Conservation (phyloP, 2,797 vertebrate genomes). For the Protosalanx chinensis region DNA sequence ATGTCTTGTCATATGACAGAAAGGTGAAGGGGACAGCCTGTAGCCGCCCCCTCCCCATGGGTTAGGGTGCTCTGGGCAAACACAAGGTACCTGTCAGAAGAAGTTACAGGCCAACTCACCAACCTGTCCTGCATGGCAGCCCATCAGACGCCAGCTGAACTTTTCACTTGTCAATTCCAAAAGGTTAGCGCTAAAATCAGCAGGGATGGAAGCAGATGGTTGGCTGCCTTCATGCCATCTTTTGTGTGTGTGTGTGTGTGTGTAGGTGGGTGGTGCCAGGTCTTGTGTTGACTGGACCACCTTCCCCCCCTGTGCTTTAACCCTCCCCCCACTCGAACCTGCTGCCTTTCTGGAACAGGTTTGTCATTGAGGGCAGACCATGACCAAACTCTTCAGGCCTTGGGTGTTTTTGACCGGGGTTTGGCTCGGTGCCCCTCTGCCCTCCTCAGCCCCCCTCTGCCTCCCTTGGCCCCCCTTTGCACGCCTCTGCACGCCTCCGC, state of each 20-base stretch:
- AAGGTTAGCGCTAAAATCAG: constrained; percentile 83
- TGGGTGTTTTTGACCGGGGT: constrained; percentile 30
- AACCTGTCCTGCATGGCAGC: constrained; percentile 76
- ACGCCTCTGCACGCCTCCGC: background rate
- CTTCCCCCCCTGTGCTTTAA: constrained; percentile 23
- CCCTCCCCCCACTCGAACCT: constrained; percentile 22
- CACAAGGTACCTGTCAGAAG: constrained; percentile 85
- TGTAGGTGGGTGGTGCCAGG: constrained; percentile 28
- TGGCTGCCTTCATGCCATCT: constrained; percentile 68
- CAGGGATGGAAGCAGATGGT: constrained; percentile 72
- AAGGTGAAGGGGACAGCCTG: constrained; percentile 47
- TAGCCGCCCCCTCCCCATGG: constrained; percentile 62
- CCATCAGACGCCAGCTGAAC: constrained; percentile 78
- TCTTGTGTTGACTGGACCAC: constrained; percentile 50
- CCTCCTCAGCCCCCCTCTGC: constrained; percentile 10
- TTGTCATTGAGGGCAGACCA: constrained; percentile 40
- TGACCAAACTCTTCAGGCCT: constrained; percentile 36
- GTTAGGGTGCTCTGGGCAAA: constrained; percentile 62
- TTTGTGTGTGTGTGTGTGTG: constrained; percentile 51
- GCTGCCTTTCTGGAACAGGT: constrained; percentile 51
- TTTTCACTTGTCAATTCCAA: constrained; percentile 88
- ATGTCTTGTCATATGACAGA: constrained; percentile 3
- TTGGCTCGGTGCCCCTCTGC: background rate
- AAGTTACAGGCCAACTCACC: constrained; percentile 76
- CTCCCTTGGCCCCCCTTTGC: background rate